These are phyloP conservation scores for Diplodus puntazzo DNA, from an alignment of 2,797 vertebrate species.

Conservation along the genomic window DNA sequence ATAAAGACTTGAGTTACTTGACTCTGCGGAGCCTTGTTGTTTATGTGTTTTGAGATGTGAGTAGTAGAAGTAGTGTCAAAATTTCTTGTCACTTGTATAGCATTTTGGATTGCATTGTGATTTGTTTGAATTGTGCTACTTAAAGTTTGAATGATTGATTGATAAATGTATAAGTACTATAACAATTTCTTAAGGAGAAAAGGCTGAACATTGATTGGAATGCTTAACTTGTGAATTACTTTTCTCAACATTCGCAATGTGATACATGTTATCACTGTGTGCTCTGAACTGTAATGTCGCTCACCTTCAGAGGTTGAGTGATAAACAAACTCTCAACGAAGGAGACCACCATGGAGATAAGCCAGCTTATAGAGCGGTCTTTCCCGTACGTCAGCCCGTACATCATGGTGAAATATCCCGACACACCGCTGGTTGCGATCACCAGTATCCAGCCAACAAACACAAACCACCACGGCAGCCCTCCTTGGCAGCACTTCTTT, in stretches of 20 bases:
- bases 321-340: constrained; percentile 96
- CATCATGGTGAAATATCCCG: constrained; percentile 95
- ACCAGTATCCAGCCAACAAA: constrained; percentile 94
- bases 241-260: not conserved
- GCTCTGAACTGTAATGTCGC: constrained; percentile 6
- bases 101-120: too few species aligned
- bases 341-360: constrained; percentile 94
- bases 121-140: too few species aligned
- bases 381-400: constrained; percentile 94
- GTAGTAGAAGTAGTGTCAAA: not conserved
- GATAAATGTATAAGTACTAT: not conserved
- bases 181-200: not conserved
- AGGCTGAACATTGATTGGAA: not conserved
- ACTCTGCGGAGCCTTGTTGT: not conserved
- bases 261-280: not conserved
- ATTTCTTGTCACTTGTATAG: too few species aligned
- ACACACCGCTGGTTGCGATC: constrained; percentile 88
- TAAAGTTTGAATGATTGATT: not conserved
- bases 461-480: constrained; percentile 96
- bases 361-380: constrained; percentile 94
- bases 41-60: not conserved
- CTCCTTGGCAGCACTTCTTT: constrained; percentile 74
- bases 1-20: not conserved
- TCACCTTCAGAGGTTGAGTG: constrained; percentile 96
- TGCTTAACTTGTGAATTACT: not conserved